These are phyloP conservation scores for Hemistola chrysoprasaria DNA, from an alignment of 2,888 invertebrate species.

Conservation along the genomic window DNA sequence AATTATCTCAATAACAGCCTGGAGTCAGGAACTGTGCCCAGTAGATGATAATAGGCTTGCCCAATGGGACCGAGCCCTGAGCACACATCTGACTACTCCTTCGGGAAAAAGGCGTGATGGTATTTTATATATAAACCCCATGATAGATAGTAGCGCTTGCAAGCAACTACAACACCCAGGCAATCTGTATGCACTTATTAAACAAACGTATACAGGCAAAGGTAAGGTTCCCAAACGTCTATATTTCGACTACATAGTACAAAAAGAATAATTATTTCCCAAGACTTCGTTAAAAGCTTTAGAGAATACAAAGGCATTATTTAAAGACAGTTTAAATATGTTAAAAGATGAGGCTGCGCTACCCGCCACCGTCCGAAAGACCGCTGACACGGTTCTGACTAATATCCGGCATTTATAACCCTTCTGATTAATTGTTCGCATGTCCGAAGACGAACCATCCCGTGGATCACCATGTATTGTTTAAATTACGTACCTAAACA, in stretches of 20 bases:
- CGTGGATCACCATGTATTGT: conserved; percentile 61
- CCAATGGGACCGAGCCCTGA: no score
- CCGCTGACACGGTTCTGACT: conserved; percentile 70
- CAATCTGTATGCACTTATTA: no score
- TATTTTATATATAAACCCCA: no score
- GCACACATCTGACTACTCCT: no score
- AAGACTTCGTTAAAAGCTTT: conserved; percentile 20
- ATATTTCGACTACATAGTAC: conserved; percentile 6
- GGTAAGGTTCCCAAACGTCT: conserved; percentile 1
- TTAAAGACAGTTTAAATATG: conserved; percentile 34
- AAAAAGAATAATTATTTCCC: conserved; percentile 17
- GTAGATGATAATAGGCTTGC: no score
- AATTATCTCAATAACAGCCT: no score
- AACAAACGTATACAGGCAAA: no score
- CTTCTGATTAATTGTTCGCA: conserved; percentile 81
- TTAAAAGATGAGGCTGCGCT: conserved; percentile 37
- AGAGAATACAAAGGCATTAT: conserved; percentile 19
- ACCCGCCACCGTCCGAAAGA: conserved; percentile 46
- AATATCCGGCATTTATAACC: conserved; percentile 79
- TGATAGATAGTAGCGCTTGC: no score
- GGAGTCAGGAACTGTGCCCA: no score
- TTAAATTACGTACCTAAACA: conserved; percentile 56
- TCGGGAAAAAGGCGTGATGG: no score
- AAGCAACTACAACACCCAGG: no score
- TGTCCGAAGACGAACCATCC: conserved; percentile 74